Conservation (phyloP, 2,797 vertebrate species). For the Crypturellus tataupa region DNA sequence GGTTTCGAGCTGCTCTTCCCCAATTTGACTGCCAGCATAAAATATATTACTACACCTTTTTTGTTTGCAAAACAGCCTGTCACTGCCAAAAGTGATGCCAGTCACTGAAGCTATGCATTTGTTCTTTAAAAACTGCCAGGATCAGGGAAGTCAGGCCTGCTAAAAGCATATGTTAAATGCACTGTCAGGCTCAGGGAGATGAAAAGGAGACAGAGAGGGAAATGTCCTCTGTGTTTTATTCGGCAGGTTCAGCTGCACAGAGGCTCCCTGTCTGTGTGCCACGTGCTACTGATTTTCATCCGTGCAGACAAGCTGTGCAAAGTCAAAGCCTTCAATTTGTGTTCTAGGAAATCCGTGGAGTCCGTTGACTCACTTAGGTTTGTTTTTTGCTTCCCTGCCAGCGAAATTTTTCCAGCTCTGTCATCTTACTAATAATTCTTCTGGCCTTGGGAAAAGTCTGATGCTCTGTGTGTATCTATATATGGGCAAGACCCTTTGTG, state of each 20-base stretch:
- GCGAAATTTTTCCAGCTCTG: conserved; percentile 60
- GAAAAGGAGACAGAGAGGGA: too few species aligned
- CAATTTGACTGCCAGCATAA: not conserved
- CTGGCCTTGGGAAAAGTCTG: conserved; percentile 50
- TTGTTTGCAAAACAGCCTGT: not conserved
- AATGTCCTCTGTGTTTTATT: not conserved
- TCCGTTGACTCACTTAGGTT: conserved; percentile 53
- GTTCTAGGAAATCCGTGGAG: conserved; percentile 57
- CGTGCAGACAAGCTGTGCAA: not conserved
- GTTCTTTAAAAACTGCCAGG: not conserved
- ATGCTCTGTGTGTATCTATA: conserved; percentile 42
- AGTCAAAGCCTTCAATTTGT: not conserved
- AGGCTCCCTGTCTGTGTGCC: not conserved
- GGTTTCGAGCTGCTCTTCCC: not conserved
- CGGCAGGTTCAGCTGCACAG: not conserved
- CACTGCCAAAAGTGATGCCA: not conserved
- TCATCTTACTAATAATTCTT: conserved; percentile 71
- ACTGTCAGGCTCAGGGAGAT: not conserved
- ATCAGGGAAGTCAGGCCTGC: not conserved
- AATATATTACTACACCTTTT: not conserved
- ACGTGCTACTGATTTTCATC: not conserved
- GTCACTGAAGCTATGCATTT: not conserved
- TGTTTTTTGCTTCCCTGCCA: conserved; percentile 62
- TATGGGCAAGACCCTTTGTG: not conserved
- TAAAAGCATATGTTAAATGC: not conserved